phyloP scores from a whole-genome alignment of 2,797 vertebrate genomes.

The Lithobates pipiens region DNA sequence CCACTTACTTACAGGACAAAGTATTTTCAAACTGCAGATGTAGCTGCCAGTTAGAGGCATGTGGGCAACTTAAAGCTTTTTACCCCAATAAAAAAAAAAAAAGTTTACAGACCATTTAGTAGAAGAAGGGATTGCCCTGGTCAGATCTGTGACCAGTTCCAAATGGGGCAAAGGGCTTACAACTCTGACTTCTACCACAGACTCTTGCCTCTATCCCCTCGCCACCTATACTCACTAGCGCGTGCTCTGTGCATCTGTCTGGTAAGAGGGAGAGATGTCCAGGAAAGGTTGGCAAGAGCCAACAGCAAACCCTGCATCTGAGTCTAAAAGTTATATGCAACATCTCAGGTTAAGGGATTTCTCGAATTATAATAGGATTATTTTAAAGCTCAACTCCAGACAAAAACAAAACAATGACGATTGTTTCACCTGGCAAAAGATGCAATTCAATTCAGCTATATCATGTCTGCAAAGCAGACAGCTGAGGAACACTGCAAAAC shows the following conservation, averaged over 20 bases:
- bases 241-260: neutral
- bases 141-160: neutral
- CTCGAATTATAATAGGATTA: no score
- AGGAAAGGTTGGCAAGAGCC: no score
- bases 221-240: neutral
- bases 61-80: neutral
- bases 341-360: no score
- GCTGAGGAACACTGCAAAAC: neutral
- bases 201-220: no score
- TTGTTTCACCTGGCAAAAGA: neutral
- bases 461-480: neutral
- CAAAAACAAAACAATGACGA: neutral
- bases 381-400: neutral
- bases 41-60: neutral
- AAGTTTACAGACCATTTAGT: neutral
- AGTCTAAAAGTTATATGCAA: neutral
- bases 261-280: neutral
- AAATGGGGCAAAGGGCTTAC: no score
- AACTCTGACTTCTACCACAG: no score
- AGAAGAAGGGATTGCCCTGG: neutral
- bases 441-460: neutral
- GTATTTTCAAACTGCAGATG: neutral
- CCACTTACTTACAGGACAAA: neutral
- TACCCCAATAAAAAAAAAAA: neutral
- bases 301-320: neutral